Percentiles rank a stretch among this genome's conserved stretches.
These are phyloP conservation scores for Scyliorhinus canicula DNA, from an alignment of 2,797 vertebrate species.

Conservation along the genomic window DNA sequence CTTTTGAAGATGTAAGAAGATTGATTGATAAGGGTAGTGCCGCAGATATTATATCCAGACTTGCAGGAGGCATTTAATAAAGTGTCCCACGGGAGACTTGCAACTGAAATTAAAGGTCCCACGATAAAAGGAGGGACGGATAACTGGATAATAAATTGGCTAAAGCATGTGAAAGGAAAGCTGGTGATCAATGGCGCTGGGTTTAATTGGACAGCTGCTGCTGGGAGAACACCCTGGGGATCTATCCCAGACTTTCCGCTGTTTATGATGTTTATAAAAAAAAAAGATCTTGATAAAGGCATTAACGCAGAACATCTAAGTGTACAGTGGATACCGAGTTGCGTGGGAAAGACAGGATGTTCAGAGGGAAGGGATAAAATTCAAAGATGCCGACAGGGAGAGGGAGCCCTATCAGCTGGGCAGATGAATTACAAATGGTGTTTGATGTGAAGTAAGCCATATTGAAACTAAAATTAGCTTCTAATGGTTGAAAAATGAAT, in stretches of 20 bases:
- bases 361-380: neutral
- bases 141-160: neutral
- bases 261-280: neutral
- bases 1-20: neutral
- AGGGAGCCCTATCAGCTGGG: neutral
- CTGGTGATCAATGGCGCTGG: neutral
- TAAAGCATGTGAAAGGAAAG: neutral
- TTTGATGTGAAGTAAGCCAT: neutral
- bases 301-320: slow-evolving; percentile 3
- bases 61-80: neutral
- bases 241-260: neutral
- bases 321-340: neutral
- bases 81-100: neutral
- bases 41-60: neutral
- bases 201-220: neutral
- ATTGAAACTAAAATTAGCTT: neutral
- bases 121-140: neutral
- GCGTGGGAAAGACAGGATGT: slow-evolving; percentile 2
- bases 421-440: neutral
- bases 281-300: slow-evolving; percentile 8
- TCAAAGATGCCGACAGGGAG: neutral
- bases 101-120: neutral
- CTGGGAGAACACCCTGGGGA: neutral
- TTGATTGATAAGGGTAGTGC: neutral
- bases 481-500: neutral